A percentile compares a stretch with the other conserved stretches of the same genome.
These are phyloP conservation scores for Zosterops japonicus DNA, from an alignment of 2,113 vertebrate genomes.

Conservation along the genomic window DNA sequence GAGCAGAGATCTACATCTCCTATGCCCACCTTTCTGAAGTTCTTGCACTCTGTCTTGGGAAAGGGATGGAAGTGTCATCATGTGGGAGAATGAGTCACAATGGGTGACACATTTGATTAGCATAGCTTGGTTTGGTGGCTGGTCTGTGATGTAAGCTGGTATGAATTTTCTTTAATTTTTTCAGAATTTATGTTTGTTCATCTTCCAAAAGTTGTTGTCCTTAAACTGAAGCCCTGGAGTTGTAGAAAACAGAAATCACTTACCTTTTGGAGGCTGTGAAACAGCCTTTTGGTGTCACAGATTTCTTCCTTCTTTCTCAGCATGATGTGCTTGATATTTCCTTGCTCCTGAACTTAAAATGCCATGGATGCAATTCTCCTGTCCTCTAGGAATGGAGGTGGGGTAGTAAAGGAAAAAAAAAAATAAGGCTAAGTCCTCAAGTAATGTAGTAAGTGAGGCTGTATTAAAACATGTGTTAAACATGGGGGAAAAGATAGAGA, in stretches of 20 bases:
- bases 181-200: neutral
- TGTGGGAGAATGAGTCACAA: slow-evolving; percentile 11
- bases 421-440: neutral
- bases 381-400: neutral
- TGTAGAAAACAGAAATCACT: neutral
- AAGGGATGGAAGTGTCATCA: neutral
- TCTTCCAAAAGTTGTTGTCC: neutral
- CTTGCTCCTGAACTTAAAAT: neutral
- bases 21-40: neutral
- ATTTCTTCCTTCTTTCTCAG: neutral
- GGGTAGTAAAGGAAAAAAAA: neutral
- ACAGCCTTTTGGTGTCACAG: neutral
- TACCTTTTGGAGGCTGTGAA: neutral
- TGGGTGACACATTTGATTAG: neutral
- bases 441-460: neutral
- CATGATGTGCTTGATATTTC: accelerated
- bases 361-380: neutral
- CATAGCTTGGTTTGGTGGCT: neutral
- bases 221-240: neutral
- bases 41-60: neutral
- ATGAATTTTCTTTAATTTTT: neutral
- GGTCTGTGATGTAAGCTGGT: neutral
- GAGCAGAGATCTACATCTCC: neutral
- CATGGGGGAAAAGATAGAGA: neutral
- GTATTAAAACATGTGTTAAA: neutral